Percentiles rank a stretch among this genome's conserved stretches.
phyloP scores from a whole-genome alignment of 1,140 invertebrate genomes.

The Apis dorsata region DNA sequence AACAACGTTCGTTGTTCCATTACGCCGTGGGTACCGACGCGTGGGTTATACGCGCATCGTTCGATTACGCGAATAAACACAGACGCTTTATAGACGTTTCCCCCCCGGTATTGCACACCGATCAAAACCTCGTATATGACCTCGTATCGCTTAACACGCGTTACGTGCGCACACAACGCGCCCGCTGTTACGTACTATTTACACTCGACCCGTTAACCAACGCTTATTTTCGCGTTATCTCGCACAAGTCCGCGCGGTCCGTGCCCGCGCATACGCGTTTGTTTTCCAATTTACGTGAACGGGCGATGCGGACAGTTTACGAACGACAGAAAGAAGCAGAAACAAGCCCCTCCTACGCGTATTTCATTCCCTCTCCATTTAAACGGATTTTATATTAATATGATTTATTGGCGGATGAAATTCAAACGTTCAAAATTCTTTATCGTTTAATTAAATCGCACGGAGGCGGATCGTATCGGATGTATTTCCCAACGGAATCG shows the following conservation, averaged over 20 bases:
- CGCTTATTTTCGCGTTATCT: background rate
- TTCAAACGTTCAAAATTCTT: background rate
- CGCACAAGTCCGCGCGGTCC: no score
- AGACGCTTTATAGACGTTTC: background rate
- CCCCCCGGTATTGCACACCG: background rate
- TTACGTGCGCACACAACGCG: background rate
- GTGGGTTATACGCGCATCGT: background rate
- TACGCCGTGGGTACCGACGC: background rate
- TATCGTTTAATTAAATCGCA: slow-evolving; percentile 4
- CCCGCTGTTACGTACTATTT: background rate
- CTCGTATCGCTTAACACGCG: background rate
- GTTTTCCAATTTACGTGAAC: background rate
- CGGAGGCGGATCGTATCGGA: background rate
- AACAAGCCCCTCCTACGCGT: no score
- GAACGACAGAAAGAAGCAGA: no score
- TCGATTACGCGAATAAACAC: slow-evolving; percentile 1
- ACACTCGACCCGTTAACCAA: slow-evolving; percentile 22
- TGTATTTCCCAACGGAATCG: slow-evolving; percentile 1
- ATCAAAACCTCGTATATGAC: background rate
- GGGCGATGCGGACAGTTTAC: background rate
- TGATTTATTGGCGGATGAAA: background rate
- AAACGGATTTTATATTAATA: background rate
- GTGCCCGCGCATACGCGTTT: background rate
- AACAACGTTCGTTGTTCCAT: no score
- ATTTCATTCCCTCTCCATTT: background rate